phyloP scores from a whole-genome alignment of 2,113 vertebrate species.

The Lophius piscatorius region DNA sequence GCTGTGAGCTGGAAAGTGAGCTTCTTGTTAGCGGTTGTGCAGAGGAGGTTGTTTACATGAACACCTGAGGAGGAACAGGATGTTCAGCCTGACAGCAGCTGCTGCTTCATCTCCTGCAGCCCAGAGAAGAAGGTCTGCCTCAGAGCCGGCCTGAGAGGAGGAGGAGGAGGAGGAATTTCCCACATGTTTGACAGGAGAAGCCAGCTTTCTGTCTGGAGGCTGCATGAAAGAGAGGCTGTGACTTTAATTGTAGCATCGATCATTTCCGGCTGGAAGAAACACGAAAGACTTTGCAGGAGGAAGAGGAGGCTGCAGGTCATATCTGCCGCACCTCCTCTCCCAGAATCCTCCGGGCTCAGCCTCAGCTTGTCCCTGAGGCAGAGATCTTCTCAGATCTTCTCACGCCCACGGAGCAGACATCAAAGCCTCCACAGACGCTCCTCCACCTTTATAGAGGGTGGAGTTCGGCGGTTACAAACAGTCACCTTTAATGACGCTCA shows the following conservation, averaged over 20 bases:
- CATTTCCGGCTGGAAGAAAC: neutral
- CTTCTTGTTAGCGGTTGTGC: conserved; percentile 62
- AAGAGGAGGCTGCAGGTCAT: too few relatives aligned
- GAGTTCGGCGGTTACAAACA: too few relatives aligned
- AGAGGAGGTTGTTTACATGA: conserved; percentile 64
- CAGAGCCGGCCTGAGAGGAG: neutral
- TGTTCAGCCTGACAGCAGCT: conserved; percentile 51
- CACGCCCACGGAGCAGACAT: too few relatives aligned
- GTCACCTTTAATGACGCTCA: too few relatives aligned
- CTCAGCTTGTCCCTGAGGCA: too few relatives aligned
- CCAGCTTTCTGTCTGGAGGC: neutral
- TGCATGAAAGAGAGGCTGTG: neutral
- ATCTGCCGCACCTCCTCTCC: too few relatives aligned
- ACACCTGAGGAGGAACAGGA: conserved; percentile 58
- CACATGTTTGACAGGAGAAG: conserved; percentile 1
- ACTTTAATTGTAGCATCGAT: conserved; percentile 10
- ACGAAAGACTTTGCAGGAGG: too few relatives aligned
- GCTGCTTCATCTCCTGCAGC: conserved; percentile 30
- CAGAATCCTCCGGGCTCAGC: too few relatives aligned
- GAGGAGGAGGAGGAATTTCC: conserved; percentile 1
- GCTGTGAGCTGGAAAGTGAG: conserved; percentile 69
- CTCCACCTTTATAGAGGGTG: too few relatives aligned
- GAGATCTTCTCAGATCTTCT: too few relatives aligned
- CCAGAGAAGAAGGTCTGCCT: conserved; percentile 1
- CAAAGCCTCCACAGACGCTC: too few relatives aligned